A percentile compares a stretch with the other conserved stretches of the same genome.
These are phyloP conservation scores for Hipposideros larvatus DNA, from an alignment of 2,797 vertebrate genomes.

Conservation along the genomic window DNA sequence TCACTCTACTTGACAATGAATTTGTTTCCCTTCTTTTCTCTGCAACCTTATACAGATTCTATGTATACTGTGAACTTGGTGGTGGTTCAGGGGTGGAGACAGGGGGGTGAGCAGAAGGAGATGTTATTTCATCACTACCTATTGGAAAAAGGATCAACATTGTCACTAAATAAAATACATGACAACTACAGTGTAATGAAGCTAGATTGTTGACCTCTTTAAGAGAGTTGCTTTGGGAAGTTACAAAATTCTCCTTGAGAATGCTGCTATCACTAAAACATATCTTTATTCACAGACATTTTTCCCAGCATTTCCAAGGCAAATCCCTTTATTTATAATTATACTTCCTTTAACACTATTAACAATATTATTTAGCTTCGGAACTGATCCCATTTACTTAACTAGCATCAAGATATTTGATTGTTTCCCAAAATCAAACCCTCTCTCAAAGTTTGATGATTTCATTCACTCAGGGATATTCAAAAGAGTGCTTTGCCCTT, in stretches of 20 bases:
- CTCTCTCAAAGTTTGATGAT: not conserved
- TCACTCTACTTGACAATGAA: not conserved
- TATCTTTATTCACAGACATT: not conserved
- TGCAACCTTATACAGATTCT: not conserved
- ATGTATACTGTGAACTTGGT: too few relatives aligned
- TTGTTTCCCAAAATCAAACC: not conserved
- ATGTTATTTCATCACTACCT: not conserved
- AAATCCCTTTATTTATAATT: not conserved
- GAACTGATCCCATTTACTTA: not conserved
- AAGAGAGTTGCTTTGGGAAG: not conserved
- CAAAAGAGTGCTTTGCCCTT: not conserved
- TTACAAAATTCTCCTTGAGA: not conserved
- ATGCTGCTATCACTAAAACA: not conserved
- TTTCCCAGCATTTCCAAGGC: not conserved
- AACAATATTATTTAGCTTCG: not conserved
- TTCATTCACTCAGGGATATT: not conserved
- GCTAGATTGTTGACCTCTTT: not conserved
- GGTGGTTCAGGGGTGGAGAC: too few relatives aligned
- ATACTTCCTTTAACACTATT: not conserved
- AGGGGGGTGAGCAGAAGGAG: not conserved
- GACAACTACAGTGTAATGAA: not conserved
- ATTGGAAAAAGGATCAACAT: not conserved
- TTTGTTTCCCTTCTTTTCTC: not conserved
- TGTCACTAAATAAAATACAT: not conserved
- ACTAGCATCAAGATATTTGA: not conserved